Conservation (phyloP, 2,797 vertebrate genomes). For the Xerus rutilus region DNA sequence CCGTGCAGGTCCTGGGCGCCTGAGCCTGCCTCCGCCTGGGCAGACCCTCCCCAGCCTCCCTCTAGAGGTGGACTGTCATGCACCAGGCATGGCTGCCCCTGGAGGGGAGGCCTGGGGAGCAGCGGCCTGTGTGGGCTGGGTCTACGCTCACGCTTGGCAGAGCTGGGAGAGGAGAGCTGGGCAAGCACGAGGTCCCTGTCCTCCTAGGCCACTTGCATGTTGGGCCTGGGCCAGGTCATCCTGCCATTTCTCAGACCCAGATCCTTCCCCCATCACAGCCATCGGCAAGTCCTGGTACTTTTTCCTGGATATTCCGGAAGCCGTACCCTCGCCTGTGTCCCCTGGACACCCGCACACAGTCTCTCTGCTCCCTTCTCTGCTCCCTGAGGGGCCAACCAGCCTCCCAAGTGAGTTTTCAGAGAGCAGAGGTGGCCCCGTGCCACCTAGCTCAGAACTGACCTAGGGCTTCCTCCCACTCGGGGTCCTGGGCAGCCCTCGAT, state of each 20-base stretch:
- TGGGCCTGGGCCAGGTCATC: background rate
- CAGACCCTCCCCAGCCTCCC: background rate
- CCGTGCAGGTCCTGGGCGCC: too few relatives aligned
- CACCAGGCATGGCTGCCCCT: background rate
- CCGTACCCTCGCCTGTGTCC: background rate
- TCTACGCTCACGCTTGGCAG: background rate
- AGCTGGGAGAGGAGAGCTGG: background rate
- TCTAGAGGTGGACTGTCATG: background rate
- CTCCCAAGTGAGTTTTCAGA: background rate
- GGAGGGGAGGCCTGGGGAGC: background rate
- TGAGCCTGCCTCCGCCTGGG: background rate
- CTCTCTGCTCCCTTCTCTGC: background rate
- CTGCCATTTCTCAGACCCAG: background rate
- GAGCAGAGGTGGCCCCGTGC: too few relatives aligned
- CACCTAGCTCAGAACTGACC: too few relatives aligned
- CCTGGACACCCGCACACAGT: too few relatives aligned
- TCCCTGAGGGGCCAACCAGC: rapidly evolving
- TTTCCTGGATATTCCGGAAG: background rate
- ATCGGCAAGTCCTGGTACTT: background rate
- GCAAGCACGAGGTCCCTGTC: too few relatives aligned
- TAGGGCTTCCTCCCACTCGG: background rate
- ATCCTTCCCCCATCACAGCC: background rate
- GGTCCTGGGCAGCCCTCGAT: background rate
- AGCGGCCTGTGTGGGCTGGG: background rate
- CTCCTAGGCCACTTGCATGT: too few relatives aligned